phyloP scores from a whole-genome alignment of 2,797 vertebrate genomes.

The Bovichtus diacanthus region DNA sequence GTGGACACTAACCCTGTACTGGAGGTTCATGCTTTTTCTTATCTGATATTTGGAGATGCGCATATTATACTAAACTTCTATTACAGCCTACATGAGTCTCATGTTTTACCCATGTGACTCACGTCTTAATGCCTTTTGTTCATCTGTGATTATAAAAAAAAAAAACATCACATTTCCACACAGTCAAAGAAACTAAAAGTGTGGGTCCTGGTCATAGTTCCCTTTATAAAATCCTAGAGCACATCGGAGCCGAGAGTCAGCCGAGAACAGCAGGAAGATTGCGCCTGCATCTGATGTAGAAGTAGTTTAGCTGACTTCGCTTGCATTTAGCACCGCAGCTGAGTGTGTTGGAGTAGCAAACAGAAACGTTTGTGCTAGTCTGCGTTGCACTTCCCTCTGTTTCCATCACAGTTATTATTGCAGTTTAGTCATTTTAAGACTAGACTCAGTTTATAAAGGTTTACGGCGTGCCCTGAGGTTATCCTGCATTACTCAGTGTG shows the following conservation, averaged over 20 bases:
- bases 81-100: background rate
- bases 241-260: background rate
- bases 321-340: background rate
- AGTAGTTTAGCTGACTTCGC: background rate
- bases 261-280: background rate
- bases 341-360: background rate
- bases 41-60: background rate
- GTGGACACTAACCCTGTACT: background rate
- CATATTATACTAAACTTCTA: background rate
- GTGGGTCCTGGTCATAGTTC: background rate
- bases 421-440: too few species aligned
- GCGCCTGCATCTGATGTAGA: background rate
- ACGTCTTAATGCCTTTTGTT: background rate
- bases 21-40: background rate
- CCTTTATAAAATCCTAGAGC: background rate
- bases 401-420: background rate
- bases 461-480: background rate
- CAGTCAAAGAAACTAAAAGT: background rate
- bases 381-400: background rate
- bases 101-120: background rate
- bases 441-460: background rate
- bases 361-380: too few species aligned
- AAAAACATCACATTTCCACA: background rate
- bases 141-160: background rate
- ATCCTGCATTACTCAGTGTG: too few species aligned